Conservation (phyloP, 2,113 vertebrate genomes). For the Galeopterus variegatus region DNA sequence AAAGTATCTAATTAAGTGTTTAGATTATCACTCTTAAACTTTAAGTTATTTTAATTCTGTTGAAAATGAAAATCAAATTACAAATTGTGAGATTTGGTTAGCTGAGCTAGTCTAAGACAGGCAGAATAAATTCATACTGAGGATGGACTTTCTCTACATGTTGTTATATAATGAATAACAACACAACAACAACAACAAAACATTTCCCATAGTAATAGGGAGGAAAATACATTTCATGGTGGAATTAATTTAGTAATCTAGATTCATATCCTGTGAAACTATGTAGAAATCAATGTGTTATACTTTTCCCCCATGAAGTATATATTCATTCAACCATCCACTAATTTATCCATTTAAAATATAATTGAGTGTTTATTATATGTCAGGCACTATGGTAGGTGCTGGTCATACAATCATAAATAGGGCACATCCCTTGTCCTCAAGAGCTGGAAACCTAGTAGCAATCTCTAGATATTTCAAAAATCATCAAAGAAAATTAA, state of each 20-base stretch:
- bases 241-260: constrained; percentile 36
- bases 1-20: constrained; percentile 7
- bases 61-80: constrained; percentile 24
- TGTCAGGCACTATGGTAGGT: not conserved
- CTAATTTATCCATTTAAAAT: not conserved
- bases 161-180: not conserved
- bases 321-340: not conserved
- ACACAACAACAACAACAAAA: not conserved
- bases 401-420: not conserved
- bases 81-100: not conserved
- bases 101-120: not conserved
- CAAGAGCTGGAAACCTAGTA: not conserved
- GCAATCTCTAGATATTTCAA: not conserved
- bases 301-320: not conserved
- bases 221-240: constrained; percentile 15
- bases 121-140: not conserved
- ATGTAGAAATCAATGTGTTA: not conserved
- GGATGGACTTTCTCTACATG: not conserved
- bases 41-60: constrained; percentile 38
- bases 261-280: not conserved
- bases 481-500: constrained; percentile 10
- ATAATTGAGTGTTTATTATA: not conserved
- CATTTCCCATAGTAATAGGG: not conserved
- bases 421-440: not conserved
- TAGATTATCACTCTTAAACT: constrained; percentile 46